Base-by-base conservation (phyloP, 2,797 vertebrate species). In the Sebastes itinus region DNA sequence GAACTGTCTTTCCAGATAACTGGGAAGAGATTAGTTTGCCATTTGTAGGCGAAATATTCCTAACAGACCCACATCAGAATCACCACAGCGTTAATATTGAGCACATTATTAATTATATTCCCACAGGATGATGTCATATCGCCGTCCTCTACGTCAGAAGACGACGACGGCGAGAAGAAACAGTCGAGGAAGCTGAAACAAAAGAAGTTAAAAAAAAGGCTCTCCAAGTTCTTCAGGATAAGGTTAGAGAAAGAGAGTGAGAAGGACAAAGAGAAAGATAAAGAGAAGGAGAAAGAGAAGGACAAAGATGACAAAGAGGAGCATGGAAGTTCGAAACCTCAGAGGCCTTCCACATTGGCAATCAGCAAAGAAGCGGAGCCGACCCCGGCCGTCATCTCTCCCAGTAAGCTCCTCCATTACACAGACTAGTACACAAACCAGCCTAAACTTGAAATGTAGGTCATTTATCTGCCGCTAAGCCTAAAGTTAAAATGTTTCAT, bases 91-190 rank as follows among this genome's bases (percentile, higher is more conserved):
- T 58, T 18, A 60, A 76, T 78, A 55, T 16, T 72, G 16, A 76
- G 33, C 28, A 42, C 13, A 16, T 42, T 6, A 42, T 42, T 42
- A 42, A 42, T 42, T 42, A 20, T 80, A 27, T 83, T 64, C 33
- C 76, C 14, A 38, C 79, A 93, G 90, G 91, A 90, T 5, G 86
- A 80, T 3, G 46, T 27, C 49, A 12, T 13, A 10, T 60, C 84
- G 14, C 78, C 72, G 2, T 92, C 92, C 3, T 91, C 92, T 1
- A 88, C 92, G 0, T 95, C 94, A 32, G 94, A 94, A 4, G 94
- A 95, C 4, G 89, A 94, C 1, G 87, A 93, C 1, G 2, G 18
- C 1, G 89, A 94, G 7, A 95, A 89, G 74, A 84, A 71, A 2
- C 82, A 46, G 14, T 82, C 75, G 18, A 92, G 90, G 72, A 92